phyloP scores from a whole-genome alignment of 2,888 invertebrate species.

The Drosophila meridionalis region DNA sequence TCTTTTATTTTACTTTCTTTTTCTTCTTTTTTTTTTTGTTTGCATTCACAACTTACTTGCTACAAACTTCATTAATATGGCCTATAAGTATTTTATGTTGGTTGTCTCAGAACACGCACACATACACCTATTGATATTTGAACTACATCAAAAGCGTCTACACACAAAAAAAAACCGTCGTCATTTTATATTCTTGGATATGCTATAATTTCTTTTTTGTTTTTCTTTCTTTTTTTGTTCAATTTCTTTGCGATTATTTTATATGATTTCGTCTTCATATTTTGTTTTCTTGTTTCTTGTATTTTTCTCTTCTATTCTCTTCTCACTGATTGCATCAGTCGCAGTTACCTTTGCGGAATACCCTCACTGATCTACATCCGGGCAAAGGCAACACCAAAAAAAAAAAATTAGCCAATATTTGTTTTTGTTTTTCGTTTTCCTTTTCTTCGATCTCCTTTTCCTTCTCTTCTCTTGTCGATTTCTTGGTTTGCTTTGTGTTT shows the following conservation, averaged over 20 bases:
- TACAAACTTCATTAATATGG: constrained; percentile 78
- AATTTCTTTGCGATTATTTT: constrained; percentile 8
- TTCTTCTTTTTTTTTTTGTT: constrained; percentile 14
- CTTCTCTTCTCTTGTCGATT: neutral
- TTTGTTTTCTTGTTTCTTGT: constrained; percentile 2
- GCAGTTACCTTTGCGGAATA: constrained; percentile 17
- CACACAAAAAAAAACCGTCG: constrained; percentile 34
- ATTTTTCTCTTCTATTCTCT: constrained; percentile 9
- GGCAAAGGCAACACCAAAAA: constrained; percentile 14
- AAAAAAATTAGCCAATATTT: constrained; percentile 11
- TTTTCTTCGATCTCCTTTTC: neutral
- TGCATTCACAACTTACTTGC: constrained; percentile 57
- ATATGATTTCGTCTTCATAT: constrained; percentile 2
- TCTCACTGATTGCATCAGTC: constrained; percentile 60
- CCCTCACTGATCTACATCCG: constrained; percentile 5
- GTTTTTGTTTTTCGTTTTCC: neutral
- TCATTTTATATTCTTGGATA: constrained; percentile 39
- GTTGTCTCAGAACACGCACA: constrained; percentile 31
- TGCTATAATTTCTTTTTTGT: constrained; percentile 32
- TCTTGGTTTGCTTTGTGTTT: neutral
- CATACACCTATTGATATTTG: constrained; percentile 23
- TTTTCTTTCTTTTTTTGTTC: constrained; percentile 13
- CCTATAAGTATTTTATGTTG: constrained; percentile 58
- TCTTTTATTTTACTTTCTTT: constrained; percentile 1
- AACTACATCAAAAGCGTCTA: constrained; percentile 40